Percentiles rank a stretch among this genome's conserved stretches.
Evolutionary conservation across 1,140 invertebrate species (phyloP).

Genomic region (Temnothorax nylanderi): DNA sequence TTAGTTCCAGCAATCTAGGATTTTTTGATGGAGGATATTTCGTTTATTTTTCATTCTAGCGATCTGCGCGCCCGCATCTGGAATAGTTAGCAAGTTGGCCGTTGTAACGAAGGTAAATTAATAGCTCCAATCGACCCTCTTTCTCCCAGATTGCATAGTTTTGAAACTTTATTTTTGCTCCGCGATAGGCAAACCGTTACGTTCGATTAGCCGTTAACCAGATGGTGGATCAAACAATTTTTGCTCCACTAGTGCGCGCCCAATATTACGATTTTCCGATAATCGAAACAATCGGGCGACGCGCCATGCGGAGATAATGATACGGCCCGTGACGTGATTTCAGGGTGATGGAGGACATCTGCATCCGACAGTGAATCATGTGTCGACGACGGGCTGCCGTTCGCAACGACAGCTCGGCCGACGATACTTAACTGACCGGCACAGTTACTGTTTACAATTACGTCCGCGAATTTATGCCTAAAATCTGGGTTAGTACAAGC

Average conservation of each 20-base stretch:
- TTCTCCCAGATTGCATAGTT: background rate
- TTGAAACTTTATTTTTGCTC: background rate
- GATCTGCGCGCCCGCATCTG: too few relatives aligned
- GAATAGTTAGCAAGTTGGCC: background rate
- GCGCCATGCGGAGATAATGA: slow-evolving; percentile 16
- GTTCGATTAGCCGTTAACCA: slow-evolving; percentile 1
- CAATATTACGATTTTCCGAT: slow-evolving; percentile 30
- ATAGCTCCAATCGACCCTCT: background rate
- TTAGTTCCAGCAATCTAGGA: background rate
- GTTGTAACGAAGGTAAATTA: background rate
- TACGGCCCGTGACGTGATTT: slow-evolving; percentile 6
- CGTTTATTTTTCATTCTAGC: too few relatives aligned
- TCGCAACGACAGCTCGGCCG: slow-evolving; percentile 22
- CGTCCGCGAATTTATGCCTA: slow-evolving; percentile 44
- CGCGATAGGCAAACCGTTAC: background rate
- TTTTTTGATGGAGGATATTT: too few relatives aligned
- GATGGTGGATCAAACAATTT: slow-evolving; percentile 25
- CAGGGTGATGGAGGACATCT: background rate
- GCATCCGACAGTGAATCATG: slow-evolving; percentile 64
- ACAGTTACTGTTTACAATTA: slow-evolving; percentile 54
- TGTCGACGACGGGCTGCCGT: slow-evolving; percentile 4
- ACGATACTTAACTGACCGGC: slow-evolving; percentile 5
- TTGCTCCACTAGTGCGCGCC: background rate
- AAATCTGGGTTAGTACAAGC: slow-evolving; percentile 49
- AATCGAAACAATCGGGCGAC: slow-evolving; percentile 47